phyloP scores from a whole-genome alignment of 2,888 invertebrate species.

The Lithosia quadra region DNA sequence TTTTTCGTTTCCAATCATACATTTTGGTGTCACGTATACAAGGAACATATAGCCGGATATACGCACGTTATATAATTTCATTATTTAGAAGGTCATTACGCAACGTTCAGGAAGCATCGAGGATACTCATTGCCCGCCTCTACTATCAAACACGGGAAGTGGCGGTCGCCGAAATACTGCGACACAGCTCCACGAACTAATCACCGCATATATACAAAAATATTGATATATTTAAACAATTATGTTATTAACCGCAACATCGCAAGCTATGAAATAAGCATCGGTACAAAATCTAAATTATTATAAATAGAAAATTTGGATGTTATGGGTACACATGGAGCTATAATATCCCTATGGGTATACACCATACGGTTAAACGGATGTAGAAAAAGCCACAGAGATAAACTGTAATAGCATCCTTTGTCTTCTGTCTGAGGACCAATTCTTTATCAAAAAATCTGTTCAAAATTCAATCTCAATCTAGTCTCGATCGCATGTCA shows the following conservation, averaged over 20 bases:
- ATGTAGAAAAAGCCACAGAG: neutral
- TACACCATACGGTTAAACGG: too few relatives aligned
- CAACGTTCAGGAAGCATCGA: slow-evolving; percentile 71
- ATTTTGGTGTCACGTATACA: neutral
- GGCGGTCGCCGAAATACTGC: slow-evolving; percentile 42
- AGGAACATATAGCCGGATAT: slow-evolving; percentile 10
- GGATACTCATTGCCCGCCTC: slow-evolving; percentile 62
- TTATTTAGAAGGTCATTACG: slow-evolving; percentile 63
- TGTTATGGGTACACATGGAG: too few relatives aligned
- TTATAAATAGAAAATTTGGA: neutral
- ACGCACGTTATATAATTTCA: slow-evolving; percentile 34
- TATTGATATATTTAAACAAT: neutral
- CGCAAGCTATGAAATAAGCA: neutral
- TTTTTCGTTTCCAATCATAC: neutral
- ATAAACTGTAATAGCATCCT: too few relatives aligned
- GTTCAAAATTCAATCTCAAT: too few relatives aligned
- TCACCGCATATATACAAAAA: slow-evolving; percentile 5
- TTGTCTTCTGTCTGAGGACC: too few relatives aligned
- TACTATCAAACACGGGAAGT: slow-evolving; percentile 74
- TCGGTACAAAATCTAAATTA: neutral
- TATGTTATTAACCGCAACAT: neutral
- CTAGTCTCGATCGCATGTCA: too few relatives aligned
- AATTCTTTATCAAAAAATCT: too few relatives aligned
- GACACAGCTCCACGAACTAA: slow-evolving; percentile 28
- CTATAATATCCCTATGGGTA: too few relatives aligned